Base-by-base conservation (phyloP, 2,888 invertebrate species). In the Ecliptopera silaceata region DNA sequence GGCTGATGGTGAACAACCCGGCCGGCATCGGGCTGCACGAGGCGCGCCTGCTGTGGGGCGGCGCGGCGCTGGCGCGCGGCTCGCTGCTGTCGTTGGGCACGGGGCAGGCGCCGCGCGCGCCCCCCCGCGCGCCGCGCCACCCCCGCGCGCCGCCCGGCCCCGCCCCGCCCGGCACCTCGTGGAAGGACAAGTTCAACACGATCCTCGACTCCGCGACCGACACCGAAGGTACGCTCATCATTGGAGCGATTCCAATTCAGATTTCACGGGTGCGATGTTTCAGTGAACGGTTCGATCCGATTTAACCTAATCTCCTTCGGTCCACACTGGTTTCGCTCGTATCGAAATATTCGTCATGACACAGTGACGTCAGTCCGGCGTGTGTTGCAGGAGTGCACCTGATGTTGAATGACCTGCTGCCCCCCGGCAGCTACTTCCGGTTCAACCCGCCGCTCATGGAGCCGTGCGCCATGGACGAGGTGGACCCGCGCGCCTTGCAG, bases 1-100 rank as follows among this genome's bases (percentile, higher is more conserved):
- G 97, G 22, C 94, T 97, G 69, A 88, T 97, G 80, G 94, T 95
- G 10, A 98, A 97, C 88, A 98, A 98, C 85, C 97, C 97, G 0
- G 94, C 97, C 10, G 96, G 96, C 2, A 94, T 98, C 5, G 98
- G 96, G 0, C 91, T 98, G 39, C 97, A 97, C 77, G 98, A 98
- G 86, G 96, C 97, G 0, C 94, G 94, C 66, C 92, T 95, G 31
- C 83, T 98, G 42, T 98, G 96, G 95, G 97, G 97, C 0, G 92
- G 94, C 36, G 93, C 90, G 56, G 92, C 93, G 0, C 89, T 97
- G 41, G 95, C 94, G 65, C 72, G 75, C 15, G 86, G 78, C 17
- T 96, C 96, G 71, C 94, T 98, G 0, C 92, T 98, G 41, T 97
- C 97, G 0, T 93, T 97, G 48, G 97, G 98, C 32, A 97, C 97